phyloP scores from a whole-genome alignment of 2,113 vertebrate species.

The Porphyrio hochstetteri region DNA sequence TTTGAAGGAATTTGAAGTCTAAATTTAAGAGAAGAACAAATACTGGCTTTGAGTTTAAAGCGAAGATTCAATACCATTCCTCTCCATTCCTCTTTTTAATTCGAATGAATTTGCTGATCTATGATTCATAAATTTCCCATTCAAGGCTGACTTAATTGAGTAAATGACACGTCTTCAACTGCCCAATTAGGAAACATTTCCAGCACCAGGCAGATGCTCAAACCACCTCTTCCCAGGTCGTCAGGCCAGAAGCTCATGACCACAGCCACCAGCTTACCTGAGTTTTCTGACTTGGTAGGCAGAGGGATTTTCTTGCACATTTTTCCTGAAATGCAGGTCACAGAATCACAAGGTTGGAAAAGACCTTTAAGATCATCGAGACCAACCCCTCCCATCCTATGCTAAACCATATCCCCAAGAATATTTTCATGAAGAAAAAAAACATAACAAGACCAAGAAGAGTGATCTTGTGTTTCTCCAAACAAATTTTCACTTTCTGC shows the following conservation, averaged over 20 bases:
- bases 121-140: slow-evolving; percentile 22
- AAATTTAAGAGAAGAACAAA: slow-evolving; percentile 26
- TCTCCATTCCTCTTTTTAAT: slow-evolving; percentile 1
- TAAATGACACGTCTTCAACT: not conserved
- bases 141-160: slow-evolving; percentile 39
- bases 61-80: not conserved
- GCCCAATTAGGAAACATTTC: not conserved
- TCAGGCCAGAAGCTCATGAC: not conserved
- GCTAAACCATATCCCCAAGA: too few relatives aligned
- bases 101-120: slow-evolving; percentile 25
- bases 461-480: not conserved
- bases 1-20: not conserved
- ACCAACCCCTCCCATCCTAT: too few relatives aligned
- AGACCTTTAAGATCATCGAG: too few relatives aligned
- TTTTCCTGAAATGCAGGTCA: not conserved
- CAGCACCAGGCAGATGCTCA: not conserved
- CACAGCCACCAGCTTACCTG: not conserved
- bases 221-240: not conserved
- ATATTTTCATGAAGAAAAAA: not conserved
- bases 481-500: not conserved
- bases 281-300: not conserved
- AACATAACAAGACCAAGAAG: not conserved
- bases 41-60: not conserved
- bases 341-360: too few relatives aligned
- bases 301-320: not conserved